A percentile compares a stretch with the other conserved stretches of the same genome.
Evolutionary conservation across 2,888 invertebrate species (phyloP).

Genomic region (Epinotia demarniana): DNA sequence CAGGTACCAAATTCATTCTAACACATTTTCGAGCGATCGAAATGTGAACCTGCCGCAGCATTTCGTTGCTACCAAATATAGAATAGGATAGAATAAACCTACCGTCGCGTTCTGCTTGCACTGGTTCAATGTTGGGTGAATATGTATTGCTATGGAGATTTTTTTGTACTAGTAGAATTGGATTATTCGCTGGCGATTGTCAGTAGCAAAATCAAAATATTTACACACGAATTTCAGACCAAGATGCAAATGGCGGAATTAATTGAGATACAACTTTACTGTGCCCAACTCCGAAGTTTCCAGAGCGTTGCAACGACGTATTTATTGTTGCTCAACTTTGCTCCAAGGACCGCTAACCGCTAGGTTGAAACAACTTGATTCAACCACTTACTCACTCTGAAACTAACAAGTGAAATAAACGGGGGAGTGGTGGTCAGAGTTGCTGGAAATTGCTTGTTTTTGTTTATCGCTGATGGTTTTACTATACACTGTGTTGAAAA

Average conservation of each 20-base stretch:
- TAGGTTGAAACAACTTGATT: constrained; percentile 25
- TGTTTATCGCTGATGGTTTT: neutral
- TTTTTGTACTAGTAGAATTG: too few relatives aligned
- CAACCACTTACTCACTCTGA: constrained; percentile 18
- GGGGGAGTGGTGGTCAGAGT: neutral
- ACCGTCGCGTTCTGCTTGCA: too few relatives aligned
- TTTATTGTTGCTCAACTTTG: constrained; percentile 37
- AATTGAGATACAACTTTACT: constrained; percentile 37
- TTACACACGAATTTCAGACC: neutral
- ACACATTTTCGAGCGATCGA: too few relatives aligned
- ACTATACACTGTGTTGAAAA: too few relatives aligned
- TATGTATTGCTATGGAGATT: too few relatives aligned
- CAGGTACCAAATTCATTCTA: neutral
- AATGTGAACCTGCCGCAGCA: too few relatives aligned
- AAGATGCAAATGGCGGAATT: constrained; percentile 32
- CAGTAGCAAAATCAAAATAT: constrained; percentile 1
- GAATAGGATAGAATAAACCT: too few relatives aligned
- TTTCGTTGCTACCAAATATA: too few relatives aligned
- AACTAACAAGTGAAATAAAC: constrained; percentile 32
- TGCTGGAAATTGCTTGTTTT: constrained; percentile 13
- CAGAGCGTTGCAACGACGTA: constrained; percentile 23
- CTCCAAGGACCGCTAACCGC: constrained; percentile 23
- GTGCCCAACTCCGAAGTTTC: constrained; percentile 9
- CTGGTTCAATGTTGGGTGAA: too few relatives aligned
- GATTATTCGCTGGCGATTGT: neutral